Percentiles rank a stretch among this genome's conserved stretches.
Conservation (phyloP, 2,888 invertebrate species). For the Nemoura dubitans region DNA sequence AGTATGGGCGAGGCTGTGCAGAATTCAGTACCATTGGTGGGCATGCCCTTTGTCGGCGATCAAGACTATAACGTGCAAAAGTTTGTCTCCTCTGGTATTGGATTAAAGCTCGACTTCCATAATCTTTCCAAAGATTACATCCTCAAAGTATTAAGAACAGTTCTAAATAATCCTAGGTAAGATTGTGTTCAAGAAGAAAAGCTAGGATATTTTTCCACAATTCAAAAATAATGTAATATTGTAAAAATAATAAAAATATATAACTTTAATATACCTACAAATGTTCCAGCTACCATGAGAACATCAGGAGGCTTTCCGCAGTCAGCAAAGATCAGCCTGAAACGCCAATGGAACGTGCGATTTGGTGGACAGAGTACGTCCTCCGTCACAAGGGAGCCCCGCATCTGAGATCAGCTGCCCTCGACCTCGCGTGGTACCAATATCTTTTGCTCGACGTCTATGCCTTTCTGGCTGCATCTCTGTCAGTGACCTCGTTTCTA, state of each 20-base stretch:
- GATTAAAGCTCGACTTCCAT: neutral
- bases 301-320: neutral
- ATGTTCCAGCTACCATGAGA: neutral
- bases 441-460: slow-evolving; percentile 5
- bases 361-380: slow-evolving; percentile 58
- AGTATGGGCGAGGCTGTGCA: slow-evolving; percentile 23
- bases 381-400: slow-evolving; percentile 56
- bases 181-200: too few species aligned
- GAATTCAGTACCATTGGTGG: slow-evolving; percentile 17
- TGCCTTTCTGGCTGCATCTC: neutral
- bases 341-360: slow-evolving; percentile 55
- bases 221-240: too few species aligned
- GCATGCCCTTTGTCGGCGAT: slow-evolving; percentile 21
- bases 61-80: slow-evolving; percentile 14
- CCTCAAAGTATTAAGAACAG: neutral
- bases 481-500: neutral
- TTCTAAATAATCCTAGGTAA: neutral
- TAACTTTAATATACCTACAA: neutral
- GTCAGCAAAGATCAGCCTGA: slow-evolving; percentile 53
- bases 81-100: neutral
- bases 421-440: slow-evolving; percentile 45
- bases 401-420: slow-evolving; percentile 51
- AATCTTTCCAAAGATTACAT: neutral
- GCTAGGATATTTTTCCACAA: too few species aligned
- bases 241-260: neutral